These are phyloP conservation scores for Drosophila meridiana DNA, from an alignment of 2,888 invertebrate species.

Conservation along the genomic window DNA sequence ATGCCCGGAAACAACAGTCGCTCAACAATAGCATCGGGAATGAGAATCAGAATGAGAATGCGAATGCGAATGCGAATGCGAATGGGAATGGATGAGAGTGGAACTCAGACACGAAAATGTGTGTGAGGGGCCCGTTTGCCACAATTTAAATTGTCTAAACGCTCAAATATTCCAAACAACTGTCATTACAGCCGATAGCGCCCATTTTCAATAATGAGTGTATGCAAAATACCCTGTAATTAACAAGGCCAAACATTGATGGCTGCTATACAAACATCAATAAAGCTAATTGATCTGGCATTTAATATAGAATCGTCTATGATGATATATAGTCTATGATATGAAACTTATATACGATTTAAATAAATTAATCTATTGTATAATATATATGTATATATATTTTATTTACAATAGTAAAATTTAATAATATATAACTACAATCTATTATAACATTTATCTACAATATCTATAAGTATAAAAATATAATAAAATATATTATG, in stretches of 20 bases:
- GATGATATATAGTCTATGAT: neutral
- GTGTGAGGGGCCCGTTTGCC: neutral
- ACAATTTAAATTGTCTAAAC: conserved; percentile 17
- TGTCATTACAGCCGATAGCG: conserved; percentile 35
- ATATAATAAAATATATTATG: too few species aligned
- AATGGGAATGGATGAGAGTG: conserved; percentile 10
- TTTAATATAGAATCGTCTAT: neutral
- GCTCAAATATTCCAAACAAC: conserved; percentile 37
- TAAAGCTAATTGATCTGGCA: too few species aligned
- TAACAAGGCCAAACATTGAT: neutral
- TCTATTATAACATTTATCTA: too few species aligned
- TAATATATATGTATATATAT: too few species aligned
- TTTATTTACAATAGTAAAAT: too few species aligned
- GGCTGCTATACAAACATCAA: neutral
- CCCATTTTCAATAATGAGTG: conserved; percentile 7
- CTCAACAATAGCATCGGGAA: conserved; percentile 41
- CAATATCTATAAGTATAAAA: too few species aligned
- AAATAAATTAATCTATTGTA: too few species aligned
- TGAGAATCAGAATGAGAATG: conserved; percentile 17
- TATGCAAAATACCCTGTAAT: conserved; percentile 1
- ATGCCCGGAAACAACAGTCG: conserved; percentile 68
- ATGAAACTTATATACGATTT: neutral
- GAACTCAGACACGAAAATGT: neutral
- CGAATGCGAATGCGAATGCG: conserved; percentile 3
- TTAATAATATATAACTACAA: too few species aligned